These are phyloP conservation scores for Marronus borbonicus DNA, from an alignment of 2,888 invertebrate genomes.

Conservation along the genomic window DNA sequence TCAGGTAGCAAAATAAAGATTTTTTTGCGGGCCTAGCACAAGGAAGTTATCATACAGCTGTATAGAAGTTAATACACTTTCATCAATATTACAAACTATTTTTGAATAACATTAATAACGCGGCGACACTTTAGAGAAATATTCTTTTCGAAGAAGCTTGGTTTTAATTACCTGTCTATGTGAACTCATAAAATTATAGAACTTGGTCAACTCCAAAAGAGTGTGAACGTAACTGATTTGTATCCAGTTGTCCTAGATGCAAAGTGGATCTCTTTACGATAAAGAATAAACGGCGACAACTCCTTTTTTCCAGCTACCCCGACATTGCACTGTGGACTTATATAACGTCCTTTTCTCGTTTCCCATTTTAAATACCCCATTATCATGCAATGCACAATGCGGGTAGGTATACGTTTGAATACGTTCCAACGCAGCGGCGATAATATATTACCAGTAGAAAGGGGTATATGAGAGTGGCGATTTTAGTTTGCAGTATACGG, in stretches of 20 bases:
- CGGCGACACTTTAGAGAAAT: too few species aligned
- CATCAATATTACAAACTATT: too few species aligned
- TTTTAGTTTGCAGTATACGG: slow-evolving; percentile 29
- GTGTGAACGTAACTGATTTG: too few species aligned
- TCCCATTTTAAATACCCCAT: slow-evolving; percentile 34
- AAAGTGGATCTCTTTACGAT: slow-evolving; percentile 23
- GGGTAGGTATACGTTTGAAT: slow-evolving; percentile 38
- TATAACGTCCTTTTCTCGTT: slow-evolving; percentile 24
- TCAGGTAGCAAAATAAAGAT: too few species aligned
- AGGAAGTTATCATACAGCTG: too few species aligned
- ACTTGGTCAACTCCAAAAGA: too few species aligned
- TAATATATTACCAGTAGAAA: slow-evolving; percentile 35
- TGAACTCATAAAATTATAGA: too few species aligned
- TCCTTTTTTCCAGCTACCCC: slow-evolving; percentile 11
- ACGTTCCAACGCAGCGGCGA: slow-evolving; percentile 22
- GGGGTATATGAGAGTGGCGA: slow-evolving; percentile 22
- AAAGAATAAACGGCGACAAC: slow-evolving; percentile 11
- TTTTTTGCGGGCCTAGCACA: too few species aligned
- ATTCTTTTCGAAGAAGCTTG: too few species aligned
- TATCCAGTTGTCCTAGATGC: slow-evolving; percentile 4
- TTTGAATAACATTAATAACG: too few species aligned
- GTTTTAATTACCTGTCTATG: too few species aligned
- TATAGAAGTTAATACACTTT: too few species aligned
- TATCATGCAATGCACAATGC: slow-evolving; percentile 42
- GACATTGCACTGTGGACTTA: slow-evolving; percentile 12